phyloP scores from a whole-genome alignment of 2,113 vertebrate genomes.

The Peromyscus polionotus region DNA sequence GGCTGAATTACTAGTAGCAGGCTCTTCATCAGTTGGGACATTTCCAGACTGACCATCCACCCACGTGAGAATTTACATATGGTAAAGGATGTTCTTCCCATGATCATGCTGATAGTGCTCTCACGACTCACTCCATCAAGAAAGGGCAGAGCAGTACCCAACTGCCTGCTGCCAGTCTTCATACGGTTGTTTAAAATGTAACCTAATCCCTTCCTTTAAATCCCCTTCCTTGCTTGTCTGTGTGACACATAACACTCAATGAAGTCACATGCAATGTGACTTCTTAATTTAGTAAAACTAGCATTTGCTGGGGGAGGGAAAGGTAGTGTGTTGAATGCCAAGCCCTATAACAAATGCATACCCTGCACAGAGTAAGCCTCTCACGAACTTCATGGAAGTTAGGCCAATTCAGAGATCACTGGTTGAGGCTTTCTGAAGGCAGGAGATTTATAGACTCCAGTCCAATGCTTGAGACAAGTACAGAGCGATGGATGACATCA shows the following conservation, averaged over 20 bases:
- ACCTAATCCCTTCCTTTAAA: background rate
- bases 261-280: background rate
- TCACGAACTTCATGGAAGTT: background rate
- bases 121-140: background rate
- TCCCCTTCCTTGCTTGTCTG: background rate
- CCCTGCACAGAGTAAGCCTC: background rate
- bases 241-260: background rate
- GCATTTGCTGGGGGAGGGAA: background rate
- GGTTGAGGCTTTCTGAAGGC: background rate
- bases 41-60: background rate
- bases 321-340: background rate
- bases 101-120: background rate
- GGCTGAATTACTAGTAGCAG: background rate
- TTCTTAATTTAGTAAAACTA: conserved; percentile 17
- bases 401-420: conserved; percentile 39
- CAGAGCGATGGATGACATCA: conserved; percentile 47
- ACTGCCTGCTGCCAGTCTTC: background rate
- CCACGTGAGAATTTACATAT: background rate
- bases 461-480: conserved; percentile 51
- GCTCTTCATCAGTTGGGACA: background rate
- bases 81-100: background rate
- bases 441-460: conserved; percentile 61
- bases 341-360: background rate
- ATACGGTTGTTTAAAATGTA: background rate
- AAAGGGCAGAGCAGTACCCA: background rate